phyloP scores from a whole-genome alignment of 2,113 vertebrate species.

The Oncorhynchus masou region DNA sequence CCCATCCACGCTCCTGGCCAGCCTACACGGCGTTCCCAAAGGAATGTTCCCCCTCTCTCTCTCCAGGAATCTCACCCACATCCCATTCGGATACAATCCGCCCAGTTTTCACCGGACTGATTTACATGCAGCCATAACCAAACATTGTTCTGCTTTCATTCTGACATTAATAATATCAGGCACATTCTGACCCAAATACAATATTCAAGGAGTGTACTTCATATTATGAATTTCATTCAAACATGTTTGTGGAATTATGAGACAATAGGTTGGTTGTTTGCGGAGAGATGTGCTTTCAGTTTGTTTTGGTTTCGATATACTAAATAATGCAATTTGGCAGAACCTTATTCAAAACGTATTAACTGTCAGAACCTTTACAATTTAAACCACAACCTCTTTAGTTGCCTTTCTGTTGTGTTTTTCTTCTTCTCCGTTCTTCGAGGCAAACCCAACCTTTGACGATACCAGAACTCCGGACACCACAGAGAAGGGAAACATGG shows the following conservation, averaged over 20 bases:
- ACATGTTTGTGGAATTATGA: background rate
- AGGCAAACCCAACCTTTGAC: slow-evolving; percentile 31
- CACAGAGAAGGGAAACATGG: slow-evolving; percentile 22
- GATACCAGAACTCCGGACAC: slow-evolving; percentile 14
- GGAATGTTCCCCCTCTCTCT: background rate
- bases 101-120: slow-evolving; percentile 12
- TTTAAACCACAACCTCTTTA: background rate
- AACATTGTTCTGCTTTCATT: slow-evolving; percentile 1
- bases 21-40: slow-evolving; percentile 7
- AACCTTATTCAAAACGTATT: background rate
- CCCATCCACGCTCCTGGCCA: slow-evolving; percentile 15
- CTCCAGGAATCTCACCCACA: background rate
- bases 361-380: background rate
- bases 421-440: slow-evolving; percentile 17
- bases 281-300: background rate
- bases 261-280: background rate
- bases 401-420: slow-evolving; percentile 32
- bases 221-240: background rate
- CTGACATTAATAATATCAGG: slow-evolving; percentile 48
- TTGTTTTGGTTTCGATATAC: background rate
- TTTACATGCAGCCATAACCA: slow-evolving; percentile 33
- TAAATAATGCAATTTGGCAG: background rate
- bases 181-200: slow-evolving; percentile 40
- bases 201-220: slow-evolving; percentile 40
- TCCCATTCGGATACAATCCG: slow-evolving; percentile 16